phyloP scores from a whole-genome alignment of 2,113 vertebrate genomes.

The Amphiprion percula region DNA sequence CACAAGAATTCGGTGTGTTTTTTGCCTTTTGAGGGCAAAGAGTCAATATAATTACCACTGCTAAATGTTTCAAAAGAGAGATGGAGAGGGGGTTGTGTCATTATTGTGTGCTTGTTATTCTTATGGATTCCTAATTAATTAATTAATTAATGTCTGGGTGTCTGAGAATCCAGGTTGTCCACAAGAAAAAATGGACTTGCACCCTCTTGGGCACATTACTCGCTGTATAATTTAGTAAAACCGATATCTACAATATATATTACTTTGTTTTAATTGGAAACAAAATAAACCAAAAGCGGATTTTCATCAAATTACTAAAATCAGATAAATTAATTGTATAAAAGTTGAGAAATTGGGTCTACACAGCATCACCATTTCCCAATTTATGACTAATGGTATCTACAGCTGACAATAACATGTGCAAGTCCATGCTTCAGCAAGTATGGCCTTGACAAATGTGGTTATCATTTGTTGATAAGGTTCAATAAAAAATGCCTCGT shows the following conservation, averaged over 20 bases:
- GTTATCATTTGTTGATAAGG: background rate
- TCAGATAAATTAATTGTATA: background rate
- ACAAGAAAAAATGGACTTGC: too few species aligned
- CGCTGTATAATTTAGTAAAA: too few species aligned
- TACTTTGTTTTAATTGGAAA: too few species aligned
- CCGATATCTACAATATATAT: too few species aligned
- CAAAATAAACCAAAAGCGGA: too few species aligned
- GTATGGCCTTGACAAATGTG: background rate
- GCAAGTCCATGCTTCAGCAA: background rate
- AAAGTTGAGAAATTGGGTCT: background rate
- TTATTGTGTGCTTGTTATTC: background rate
- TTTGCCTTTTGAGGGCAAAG: background rate
- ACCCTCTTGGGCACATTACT: too few species aligned
- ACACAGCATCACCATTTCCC: background rate
- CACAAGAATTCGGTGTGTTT: slow-evolving; percentile 34
- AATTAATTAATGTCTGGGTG: too few species aligned
- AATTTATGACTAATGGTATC: background rate
- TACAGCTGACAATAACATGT: background rate
- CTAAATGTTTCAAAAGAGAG: background rate
- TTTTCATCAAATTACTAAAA: too few species aligned
- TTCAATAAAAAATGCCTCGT: slow-evolving; percentile 26
- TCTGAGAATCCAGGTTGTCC: too few species aligned
- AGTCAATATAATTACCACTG: background rate
- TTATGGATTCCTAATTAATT: too few species aligned
- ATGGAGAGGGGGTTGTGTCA: background rate